Evolutionary conservation across 2,888 invertebrate genomes (phyloP), one percentile per base, ranked within the genome.

Genomic region (Cybosia mesomella): DNA sequence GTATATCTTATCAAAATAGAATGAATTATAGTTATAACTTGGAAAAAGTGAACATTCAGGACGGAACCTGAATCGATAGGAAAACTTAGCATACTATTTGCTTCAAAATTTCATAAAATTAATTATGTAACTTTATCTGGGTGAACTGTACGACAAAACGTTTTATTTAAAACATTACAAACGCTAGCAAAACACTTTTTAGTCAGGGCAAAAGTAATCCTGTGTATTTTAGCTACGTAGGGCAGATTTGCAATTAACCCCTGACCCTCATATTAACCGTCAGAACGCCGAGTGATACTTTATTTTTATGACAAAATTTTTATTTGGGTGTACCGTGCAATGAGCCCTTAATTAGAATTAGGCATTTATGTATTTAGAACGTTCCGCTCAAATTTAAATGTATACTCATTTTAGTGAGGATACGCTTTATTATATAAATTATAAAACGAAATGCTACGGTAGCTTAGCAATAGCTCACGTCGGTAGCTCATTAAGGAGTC

Each of bases 211-310:
- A 67, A 68, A 68, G 68, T 60, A 65, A 67, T 55, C 58, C 18
- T 18, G 2, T 57, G 61, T 58, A 66, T 66, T 70, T 67, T 64
- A 18, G 61, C 68, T 65, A 36, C 53, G 58, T 22, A 32, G 49
- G 54, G 54, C 36, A 55, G 64, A 65, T 65, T 69, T 57, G 54
- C 69, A 70, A 79, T 79, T 76, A 74, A 70, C 69, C 63, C 59
- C 13, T 61, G 66, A 74, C 72, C 76, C 65, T 58, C 58, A 24
- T 67, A 71, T 63, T 72, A 70, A 62, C 55, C 58, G n/a, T 53
- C 10, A 67, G 71, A 74, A 64, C 28, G 43, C 54, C 58, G 57
- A 72, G 22, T 18, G 57, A 58, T 58, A 60, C 61, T 65, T 70
- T 62, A 65, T 66, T 65, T 62, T 59, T 67, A 66, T 62, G 43